Evolutionary conservation across 2,797 vertebrate species (phyloP).

Genomic region (Rhynchonycteris naso): DNA sequence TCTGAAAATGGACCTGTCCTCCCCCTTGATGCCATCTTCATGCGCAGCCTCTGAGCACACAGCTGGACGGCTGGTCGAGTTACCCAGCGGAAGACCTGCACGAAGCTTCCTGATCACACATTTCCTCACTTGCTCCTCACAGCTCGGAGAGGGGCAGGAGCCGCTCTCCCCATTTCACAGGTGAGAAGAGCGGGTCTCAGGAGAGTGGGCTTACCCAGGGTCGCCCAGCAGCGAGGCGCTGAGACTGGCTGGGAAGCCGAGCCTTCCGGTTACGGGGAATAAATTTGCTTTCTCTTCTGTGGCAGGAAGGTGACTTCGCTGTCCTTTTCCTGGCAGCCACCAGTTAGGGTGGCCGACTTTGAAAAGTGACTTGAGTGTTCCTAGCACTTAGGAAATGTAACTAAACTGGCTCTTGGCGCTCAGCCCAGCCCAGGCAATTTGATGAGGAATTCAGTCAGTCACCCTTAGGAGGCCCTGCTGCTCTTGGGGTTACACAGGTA

Average conservation of each 20-base stretch:
- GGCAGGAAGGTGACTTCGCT: background rate
- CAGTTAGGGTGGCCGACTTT: background rate
- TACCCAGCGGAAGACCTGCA: accelerated
- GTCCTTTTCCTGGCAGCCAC: background rate
- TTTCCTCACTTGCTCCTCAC: background rate
- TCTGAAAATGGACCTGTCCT: constrained; percentile 4
- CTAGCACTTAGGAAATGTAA: background rate
- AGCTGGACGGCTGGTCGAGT: background rate
- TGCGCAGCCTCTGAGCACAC: background rate
- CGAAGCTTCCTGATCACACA: background rate
- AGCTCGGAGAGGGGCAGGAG: background rate
- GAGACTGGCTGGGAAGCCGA: background rate
- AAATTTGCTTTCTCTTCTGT: background rate
- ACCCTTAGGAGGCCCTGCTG: too few species aligned
- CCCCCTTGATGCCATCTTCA: background rate
- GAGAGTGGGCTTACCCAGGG: background rate
- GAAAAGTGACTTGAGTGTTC: background rate
- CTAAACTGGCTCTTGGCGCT: background rate
- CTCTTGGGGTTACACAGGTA: background rate
- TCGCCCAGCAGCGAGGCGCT: background rate
- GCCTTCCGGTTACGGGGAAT: background rate
- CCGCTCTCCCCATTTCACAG: background rate
- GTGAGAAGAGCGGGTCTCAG: background rate
- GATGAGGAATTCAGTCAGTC: background rate
- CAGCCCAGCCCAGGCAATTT: background rate